phyloP scores from a whole-genome alignment of 2,888 invertebrate genomes.

The Nowickia ferox region DNA sequence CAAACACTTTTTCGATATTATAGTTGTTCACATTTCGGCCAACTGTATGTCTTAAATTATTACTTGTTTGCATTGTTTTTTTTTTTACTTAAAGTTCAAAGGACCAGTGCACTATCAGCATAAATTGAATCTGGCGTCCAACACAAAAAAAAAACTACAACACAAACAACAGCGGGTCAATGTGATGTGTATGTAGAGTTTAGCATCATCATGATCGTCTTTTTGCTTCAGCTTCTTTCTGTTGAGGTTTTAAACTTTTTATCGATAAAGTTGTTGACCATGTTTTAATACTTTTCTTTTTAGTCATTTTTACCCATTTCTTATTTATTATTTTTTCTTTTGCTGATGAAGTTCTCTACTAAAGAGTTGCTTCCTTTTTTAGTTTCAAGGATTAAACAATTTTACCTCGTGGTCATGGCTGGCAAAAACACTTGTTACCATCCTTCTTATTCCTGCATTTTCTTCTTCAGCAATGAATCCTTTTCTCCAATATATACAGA shows the following conservation, averaged over 20 bases:
- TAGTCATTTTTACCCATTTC: neutral
- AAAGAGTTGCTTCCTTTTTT: conserved; percentile 48
- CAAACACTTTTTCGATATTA: neutral
- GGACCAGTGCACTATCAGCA: conserved; percentile 54
- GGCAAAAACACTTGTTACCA: conserved; percentile 56
- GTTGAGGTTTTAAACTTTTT: conserved; percentile 64
- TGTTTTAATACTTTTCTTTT: conserved; percentile 16
- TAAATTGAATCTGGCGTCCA: conserved; percentile 61
- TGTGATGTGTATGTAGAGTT: conserved; percentile 43
- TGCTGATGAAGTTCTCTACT: conserved; percentile 37
- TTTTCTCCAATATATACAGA: neutral
- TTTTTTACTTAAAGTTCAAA: conserved; percentile 23
- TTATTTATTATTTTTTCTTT: neutral
- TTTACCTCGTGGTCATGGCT: conserved; percentile 61
- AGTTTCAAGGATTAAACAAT: conserved; percentile 65
- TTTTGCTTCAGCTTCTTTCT: conserved; percentile 25
- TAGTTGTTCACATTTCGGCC: neutral
- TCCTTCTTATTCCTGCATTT: conserved; percentile 30
- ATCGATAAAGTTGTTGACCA: conserved; percentile 65
- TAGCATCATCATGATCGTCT: conserved; percentile 35
- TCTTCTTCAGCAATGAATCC: conserved; percentile 28
- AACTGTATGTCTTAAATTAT: conserved; percentile 9
- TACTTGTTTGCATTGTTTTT: neutral
- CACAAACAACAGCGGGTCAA: conserved; percentile 23
- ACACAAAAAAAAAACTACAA: conserved; percentile 14